Evolutionary conservation across 2,797 vertebrate genomes (phyloP).

Genomic region (Thaleichthys pacificus): DNA sequence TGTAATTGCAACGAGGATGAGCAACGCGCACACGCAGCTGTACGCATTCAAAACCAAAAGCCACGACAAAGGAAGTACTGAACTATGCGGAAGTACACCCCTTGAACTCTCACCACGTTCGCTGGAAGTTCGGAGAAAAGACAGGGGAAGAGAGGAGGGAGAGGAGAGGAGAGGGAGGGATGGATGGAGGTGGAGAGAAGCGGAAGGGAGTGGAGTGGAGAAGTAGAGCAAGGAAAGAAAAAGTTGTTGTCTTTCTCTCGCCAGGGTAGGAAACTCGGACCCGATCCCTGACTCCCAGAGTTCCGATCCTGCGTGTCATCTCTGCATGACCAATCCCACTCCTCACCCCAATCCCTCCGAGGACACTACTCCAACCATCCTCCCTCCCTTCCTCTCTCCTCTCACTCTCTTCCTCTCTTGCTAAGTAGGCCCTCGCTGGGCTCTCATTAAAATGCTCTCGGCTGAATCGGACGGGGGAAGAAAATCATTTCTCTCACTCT

Average conservation of each 20-base stretch:
- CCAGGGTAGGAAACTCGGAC: not conserved
- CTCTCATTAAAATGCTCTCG: conserved; percentile 58
- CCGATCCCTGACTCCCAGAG: not conserved
- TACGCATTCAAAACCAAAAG: conserved; percentile 47
- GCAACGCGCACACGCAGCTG: conserved; percentile 51
- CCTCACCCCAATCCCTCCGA: conserved; percentile 27
- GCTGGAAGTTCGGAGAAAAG: not conserved
- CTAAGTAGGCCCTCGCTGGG: conserved; percentile 34
- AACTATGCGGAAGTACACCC: conserved; percentile 19
- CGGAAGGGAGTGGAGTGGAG: not conserved
- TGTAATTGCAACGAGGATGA: conserved; percentile 16
- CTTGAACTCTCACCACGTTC: conserved; percentile 7
- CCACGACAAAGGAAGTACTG: too few relatives aligned
- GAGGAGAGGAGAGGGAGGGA: not conserved
- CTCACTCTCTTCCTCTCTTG: conserved; percentile 6
- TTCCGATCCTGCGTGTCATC: conserved; percentile 14
- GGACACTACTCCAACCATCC: conserved; percentile 15
- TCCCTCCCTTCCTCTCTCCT: conserved; percentile 25
- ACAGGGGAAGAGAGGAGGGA: not conserved
- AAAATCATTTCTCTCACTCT: conserved; percentile 13
- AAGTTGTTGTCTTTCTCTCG: not conserved
- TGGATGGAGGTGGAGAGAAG: not conserved
- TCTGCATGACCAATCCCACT: conserved; percentile 45
- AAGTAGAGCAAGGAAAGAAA: not conserved
- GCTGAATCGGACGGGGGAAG: conserved; percentile 41